phyloP scores from a whole-genome alignment of 2,797 vertebrate genomes.

The Triplophysa yarkandensis region DNA sequence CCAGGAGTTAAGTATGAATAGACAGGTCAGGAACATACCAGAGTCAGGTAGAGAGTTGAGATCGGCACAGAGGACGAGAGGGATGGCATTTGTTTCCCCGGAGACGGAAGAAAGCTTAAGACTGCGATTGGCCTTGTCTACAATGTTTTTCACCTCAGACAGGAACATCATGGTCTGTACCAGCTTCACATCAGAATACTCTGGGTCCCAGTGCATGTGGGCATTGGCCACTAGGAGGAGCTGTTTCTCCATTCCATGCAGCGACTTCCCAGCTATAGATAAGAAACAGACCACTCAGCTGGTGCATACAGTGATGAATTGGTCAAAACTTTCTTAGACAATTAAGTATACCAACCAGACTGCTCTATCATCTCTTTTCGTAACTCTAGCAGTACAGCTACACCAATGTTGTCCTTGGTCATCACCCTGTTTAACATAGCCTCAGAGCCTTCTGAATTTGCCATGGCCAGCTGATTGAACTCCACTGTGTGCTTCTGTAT shows the following conservation, averaged over 20 bases:
- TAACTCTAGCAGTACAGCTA: slow-evolving; percentile 91
- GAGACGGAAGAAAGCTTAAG: slow-evolving; percentile 86
- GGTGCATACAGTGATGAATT: neutral
- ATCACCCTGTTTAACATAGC: slow-evolving; percentile 98
- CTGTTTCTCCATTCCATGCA: slow-evolving; percentile 92
- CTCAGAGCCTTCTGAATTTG: slow-evolving; percentile 97
- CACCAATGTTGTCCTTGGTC: slow-evolving; percentile 98
- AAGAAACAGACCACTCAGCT: neutral
- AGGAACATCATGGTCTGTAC: slow-evolving; percentile 99
- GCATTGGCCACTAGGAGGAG: slow-evolving; percentile 94
- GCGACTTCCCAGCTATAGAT: slow-evolving; percentile 85
- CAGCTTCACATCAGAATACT: slow-evolving; percentile 96
- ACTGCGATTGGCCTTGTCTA: slow-evolving; percentile 94
- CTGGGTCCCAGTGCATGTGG: slow-evolving; percentile 99
- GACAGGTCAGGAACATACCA: slow-evolving; percentile 70
- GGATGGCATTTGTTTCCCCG: slow-evolving; percentile 91
- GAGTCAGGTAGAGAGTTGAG: slow-evolving; percentile 98
- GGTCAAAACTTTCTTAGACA: no score
- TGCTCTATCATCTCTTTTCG: slow-evolving; percentile 93
- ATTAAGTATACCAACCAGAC: slow-evolving; percentile 54
- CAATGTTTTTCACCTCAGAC: slow-evolving; percentile 96
- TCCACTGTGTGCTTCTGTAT: slow-evolving; percentile 98
- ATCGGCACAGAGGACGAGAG: slow-evolving; percentile 95
- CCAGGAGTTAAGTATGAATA: neutral
- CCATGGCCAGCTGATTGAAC: slow-evolving; percentile 99